Evolutionary conservation across 2,113 vertebrate genomes (phyloP).

Genomic region (Phocoena phocoena): DNA sequence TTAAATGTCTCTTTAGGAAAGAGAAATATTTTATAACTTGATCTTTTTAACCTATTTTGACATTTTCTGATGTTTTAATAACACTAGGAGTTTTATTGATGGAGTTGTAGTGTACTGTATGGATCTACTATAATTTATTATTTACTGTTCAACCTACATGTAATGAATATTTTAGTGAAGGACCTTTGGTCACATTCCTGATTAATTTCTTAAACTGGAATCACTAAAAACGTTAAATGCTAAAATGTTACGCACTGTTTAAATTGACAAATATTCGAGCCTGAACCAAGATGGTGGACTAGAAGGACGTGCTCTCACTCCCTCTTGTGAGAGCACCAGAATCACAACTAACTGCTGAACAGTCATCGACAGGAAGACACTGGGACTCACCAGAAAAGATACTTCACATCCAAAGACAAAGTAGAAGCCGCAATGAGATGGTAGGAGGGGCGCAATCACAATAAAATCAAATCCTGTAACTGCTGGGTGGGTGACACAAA

Average conservation of each 20-base stretch:
- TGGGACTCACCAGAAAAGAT: too few species aligned
- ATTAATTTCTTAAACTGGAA: neutral
- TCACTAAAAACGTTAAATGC: neutral
- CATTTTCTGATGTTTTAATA: conserved; percentile 5
- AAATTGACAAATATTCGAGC: neutral
- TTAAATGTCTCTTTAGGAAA: neutral
- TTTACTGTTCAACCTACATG: neutral
- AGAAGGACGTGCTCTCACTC: too few species aligned
- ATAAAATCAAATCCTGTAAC: too few species aligned
- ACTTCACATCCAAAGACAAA: too few species aligned
- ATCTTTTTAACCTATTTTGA: neutral
- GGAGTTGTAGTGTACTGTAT: neutral
- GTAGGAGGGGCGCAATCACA: too few species aligned
- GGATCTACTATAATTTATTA: neutral
- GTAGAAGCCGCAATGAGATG: too few species aligned
- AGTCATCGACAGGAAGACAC: too few species aligned
- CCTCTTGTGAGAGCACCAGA: too few species aligned
- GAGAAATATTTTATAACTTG: neutral
- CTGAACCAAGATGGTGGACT: too few species aligned
- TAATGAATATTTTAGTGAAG: neutral
- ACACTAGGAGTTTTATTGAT: neutral
- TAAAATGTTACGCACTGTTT: neutral
- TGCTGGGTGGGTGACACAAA: too few species aligned
- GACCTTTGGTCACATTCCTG: neutral
- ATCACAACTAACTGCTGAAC: too few species aligned